Conservation (phyloP, 1,140 invertebrate genomes). For the Cryptotermes secundus region DNA sequence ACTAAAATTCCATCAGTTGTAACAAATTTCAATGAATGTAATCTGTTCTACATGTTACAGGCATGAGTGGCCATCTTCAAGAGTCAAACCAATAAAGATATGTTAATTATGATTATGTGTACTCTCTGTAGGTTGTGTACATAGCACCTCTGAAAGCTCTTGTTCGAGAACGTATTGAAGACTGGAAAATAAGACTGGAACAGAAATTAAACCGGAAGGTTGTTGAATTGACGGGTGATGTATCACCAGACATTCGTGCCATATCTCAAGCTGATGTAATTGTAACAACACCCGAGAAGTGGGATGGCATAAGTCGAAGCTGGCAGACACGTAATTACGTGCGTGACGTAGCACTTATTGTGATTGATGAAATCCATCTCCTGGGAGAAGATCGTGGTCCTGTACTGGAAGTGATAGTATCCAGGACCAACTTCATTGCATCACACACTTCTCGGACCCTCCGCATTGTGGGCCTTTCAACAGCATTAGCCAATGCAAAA, state of each 20-base stretch:
- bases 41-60: too few relatives aligned
- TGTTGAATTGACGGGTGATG: conserved; percentile 94
- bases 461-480: conserved; percentile 93
- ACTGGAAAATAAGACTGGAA: conserved; percentile 92
- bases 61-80: too few relatives aligned
- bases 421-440: conserved; percentile 84
- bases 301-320: conserved; percentile 96
- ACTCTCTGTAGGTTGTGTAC: conserved; percentile 76
- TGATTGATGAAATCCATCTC: conserved; percentile 99
- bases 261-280: conserved; percentile 87
- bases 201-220: conserved; percentile 78
- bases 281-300: conserved; percentile 98
- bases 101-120: too few relatives aligned
- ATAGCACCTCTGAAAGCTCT: conserved; percentile 98
- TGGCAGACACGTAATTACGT: conserved; percentile 98
- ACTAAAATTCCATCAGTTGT: too few relatives aligned
- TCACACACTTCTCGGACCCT: conserved; percentile 77
- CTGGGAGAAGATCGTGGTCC: conserved; percentile 87
- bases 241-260: conserved; percentile 87
- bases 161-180: conserved; percentile 92
- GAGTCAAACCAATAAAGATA: too few relatives aligned
- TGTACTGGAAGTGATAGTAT: conserved; percentile 84
- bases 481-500: conserved; percentile 94
- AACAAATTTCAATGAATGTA: neutral
- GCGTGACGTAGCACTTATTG: conserved; percentile 85